Evolutionary conservation across 2,797 vertebrate genomes (phyloP), one percentile per base, ranked within the genome.

Genomic region (Eulemur albifrons): DNA sequence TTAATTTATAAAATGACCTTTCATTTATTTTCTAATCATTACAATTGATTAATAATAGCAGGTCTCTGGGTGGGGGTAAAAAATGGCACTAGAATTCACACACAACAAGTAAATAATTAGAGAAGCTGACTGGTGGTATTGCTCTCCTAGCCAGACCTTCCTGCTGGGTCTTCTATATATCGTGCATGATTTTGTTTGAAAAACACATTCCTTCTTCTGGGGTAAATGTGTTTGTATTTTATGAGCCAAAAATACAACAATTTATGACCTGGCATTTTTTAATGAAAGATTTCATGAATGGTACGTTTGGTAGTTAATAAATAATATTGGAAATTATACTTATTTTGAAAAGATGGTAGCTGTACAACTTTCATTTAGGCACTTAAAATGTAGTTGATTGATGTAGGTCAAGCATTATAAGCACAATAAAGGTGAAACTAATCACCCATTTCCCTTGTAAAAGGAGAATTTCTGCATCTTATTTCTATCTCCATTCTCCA

Each of bases 261-360:
- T 45, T 80, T 88, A 61, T 80, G 32, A 72, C n/a, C 43, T 73
- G 59, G 2, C 27, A 10, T 30, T 84, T 93, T 81, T 70, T 45
- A 52, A 67, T 82, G 32, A 86, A 96, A 79, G 8, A 91, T 65
- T 88, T 84, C 43, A 76, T 92, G 79, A 95, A 35, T 65, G 54
- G 20, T 35, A 77, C 10, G 20, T 88, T 77, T 72, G 50, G 50
- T 40, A 93, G 14, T 40, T 54, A 48, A 73, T 67, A 50, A 92
- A 43, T 17, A 69, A 50, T 73, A 38, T 25, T 50, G 23, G 59
- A 88, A 95, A 63, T 83, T 6, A 30, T 3, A 9, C n/a, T 67
- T 59, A n/a, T 45, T 43, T 80, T 82, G 48, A 81, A 65, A 95
- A 88, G 72, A 45, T 57, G 48, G 30, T n/a, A 52, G 7, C 0